Base-by-base conservation (phyloP, 2,797 vertebrate species). In the Mormyrops attenuatus region DNA sequence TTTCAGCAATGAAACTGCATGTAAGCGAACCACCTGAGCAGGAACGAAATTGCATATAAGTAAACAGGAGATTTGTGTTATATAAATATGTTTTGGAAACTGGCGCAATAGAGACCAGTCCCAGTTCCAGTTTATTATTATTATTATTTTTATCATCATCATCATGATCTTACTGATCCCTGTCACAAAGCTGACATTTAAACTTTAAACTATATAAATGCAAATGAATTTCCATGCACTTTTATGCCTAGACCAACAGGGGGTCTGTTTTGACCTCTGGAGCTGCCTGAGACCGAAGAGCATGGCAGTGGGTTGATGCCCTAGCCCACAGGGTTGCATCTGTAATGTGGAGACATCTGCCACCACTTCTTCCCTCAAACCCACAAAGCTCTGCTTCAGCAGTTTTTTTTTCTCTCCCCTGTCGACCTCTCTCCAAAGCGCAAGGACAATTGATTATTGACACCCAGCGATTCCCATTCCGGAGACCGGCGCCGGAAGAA, bases 401-500 rank as follows among this genome's bases (percentile, higher is more conserved):
- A 57, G 52, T 55, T 34, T 55, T 9, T 30, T 15, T 5, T 2
- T 20, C 41, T 22, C 20, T 87, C 85, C n/a, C 26, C 85, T 38
- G 15, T 7, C 50, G 26, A 53, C 50, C 50, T 87, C 41, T 11
- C 57, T 44, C 41, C 41, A 44, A 66, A 20, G 20, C 34, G 20
- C 91, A 92, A 60, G 91, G 94, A 95, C 95, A 95, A 95, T 94
- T 96, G 94, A 96, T 96, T 96, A 97, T 93, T 94, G 95, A 94
- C 93, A 95, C 82, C 89, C 92, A 93, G 91, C 94, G 92, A 92
- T 93, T 93, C 89, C 17, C 55, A 91, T 92, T 91, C 91, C 94
- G 91, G 90, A 82, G 85, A 90, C 92, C 94, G 92, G 26, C 85
- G 92, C 93, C 91, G 93, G 93, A 94, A 92, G 95, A 95, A 93